Conservation (phyloP, 2,888 invertebrate species). For the Cheilosia urbana region DNA sequence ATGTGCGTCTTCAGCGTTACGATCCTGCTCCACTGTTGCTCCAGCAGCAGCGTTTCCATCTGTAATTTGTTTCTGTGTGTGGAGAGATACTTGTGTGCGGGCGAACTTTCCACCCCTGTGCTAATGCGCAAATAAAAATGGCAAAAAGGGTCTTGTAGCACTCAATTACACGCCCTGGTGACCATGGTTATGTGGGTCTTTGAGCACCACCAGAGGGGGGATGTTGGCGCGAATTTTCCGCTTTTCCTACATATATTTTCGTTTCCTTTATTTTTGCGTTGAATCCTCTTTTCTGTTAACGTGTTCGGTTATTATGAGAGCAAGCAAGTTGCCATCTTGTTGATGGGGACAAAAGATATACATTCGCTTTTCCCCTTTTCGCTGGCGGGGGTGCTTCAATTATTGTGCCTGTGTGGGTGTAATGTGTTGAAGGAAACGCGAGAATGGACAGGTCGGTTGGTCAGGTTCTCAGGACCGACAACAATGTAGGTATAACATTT, state of each 20-base stretch:
- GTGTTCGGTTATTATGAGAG: conserved; percentile 81
- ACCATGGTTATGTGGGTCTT: conserved; percentile 78
- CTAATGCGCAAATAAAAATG: conserved; percentile 84
- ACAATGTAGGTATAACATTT: conserved; percentile 19
- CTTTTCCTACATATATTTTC: conserved; percentile 55
- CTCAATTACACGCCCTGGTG: conserved; percentile 84
- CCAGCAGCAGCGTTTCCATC: conserved; percentile 47
- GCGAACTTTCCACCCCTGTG: conserved; percentile 81
- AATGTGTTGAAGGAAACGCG: conserved; percentile 64
- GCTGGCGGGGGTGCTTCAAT: conserved; percentile 24
- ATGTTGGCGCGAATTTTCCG: conserved; percentile 56
- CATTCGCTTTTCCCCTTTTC: conserved; percentile 69
- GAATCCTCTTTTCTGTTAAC: conserved; percentile 72
- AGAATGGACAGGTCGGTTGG: conserved; percentile 59
- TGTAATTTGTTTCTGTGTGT: conserved; percentile 73
- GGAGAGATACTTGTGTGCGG: conserved; percentile 60
- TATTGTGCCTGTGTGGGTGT: conserved; percentile 22
- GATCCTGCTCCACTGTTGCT: conserved; percentile 53
- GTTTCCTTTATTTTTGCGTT: conserved; percentile 74
- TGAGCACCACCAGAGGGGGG: conserved; percentile 35
- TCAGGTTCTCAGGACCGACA: conserved; percentile 35
- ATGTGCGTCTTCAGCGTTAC: conserved; percentile 69
- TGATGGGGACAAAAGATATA: conserved; percentile 83
- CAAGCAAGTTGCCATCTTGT: conserved; percentile 84
- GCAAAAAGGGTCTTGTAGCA: conserved; percentile 84